These are phyloP conservation scores for Tetramorium simillimum DNA, from an alignment of 1,140 invertebrate species.

Conservation along the genomic window DNA sequence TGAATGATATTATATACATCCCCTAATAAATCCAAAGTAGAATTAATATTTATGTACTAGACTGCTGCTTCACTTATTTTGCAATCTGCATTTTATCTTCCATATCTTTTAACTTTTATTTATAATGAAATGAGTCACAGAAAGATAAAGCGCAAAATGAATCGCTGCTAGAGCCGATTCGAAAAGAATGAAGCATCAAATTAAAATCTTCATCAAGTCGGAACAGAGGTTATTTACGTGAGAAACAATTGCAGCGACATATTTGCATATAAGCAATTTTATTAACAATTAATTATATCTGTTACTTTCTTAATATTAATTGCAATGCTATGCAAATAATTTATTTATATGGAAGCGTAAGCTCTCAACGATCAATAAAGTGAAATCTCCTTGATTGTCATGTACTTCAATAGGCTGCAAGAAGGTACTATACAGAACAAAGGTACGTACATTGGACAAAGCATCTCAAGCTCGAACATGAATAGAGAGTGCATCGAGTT, in stretches of 20 bases:
- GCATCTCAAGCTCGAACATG: neutral
- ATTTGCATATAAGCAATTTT: neutral
- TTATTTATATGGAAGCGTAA: neutral
- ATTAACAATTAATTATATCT: neutral
- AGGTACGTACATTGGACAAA: neutral
- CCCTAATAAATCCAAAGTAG: neutral
- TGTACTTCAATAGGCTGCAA: neutral
- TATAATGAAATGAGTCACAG: neutral
- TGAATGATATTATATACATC: neutral
- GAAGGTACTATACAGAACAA: neutral
- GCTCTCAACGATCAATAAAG: neutral
- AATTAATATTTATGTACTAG: neutral
- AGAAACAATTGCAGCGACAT: neutral
- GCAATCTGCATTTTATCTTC: neutral
- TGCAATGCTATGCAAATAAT: neutral
- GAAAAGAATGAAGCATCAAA: slow-evolving; percentile 1
- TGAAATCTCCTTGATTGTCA: neutral
- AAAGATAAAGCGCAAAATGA: neutral
- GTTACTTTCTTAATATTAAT: neutral
- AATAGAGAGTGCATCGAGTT: neutral
- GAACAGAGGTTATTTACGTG: neutral
- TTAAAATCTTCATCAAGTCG: neutral
- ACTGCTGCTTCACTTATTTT: neutral
- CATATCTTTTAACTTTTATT: neutral
- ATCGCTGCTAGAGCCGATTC: neutral